phyloP scores from a whole-genome alignment of 2,797 vertebrate species.

The Chromis chromis region DNA sequence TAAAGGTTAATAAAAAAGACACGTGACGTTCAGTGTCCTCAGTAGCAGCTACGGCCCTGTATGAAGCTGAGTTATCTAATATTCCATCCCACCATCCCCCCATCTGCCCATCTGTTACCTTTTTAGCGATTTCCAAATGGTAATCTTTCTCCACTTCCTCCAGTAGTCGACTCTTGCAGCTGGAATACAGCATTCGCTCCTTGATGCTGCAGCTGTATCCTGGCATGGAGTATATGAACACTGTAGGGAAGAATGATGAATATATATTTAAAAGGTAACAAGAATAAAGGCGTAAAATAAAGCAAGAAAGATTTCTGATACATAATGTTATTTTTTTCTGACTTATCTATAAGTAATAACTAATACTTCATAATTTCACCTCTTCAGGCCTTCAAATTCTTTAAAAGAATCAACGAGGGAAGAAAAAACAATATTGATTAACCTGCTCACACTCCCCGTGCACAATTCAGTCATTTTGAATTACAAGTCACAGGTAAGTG shows the following conservation, averaged over 20 bases:
- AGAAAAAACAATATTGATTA: slow-evolving; percentile 13
- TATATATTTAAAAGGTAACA: background rate
- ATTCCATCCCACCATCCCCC: background rate
- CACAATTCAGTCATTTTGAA: no score
- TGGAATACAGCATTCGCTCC: slow-evolving; percentile 98
- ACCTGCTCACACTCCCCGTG: background rate
- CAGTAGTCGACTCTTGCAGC: slow-evolving; percentile 96
- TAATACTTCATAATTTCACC: background rate
- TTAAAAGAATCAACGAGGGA: slow-evolving; percentile 13
- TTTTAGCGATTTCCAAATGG: slow-evolving; percentile 92
- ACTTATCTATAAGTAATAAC: background rate
- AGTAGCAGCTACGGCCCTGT: background rate
- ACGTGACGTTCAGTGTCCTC: no score
- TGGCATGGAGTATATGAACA: slow-evolving; percentile 99
- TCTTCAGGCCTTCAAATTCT: background rate
- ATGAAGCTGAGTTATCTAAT: background rate
- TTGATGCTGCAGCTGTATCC: slow-evolving; percentile 98
- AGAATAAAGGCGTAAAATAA: background rate
- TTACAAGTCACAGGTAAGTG: background rate
- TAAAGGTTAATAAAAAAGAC: no score
- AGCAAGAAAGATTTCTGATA: no score
- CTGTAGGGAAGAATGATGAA: slow-evolving; percentile 71
- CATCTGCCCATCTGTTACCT: slow-evolving; percentile 83
- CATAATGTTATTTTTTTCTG: background rate
- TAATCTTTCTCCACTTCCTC: slow-evolving; percentile 95